phyloP scores from a whole-genome alignment of 1,140 invertebrate genomes.

The Calliphora vicina region DNA sequence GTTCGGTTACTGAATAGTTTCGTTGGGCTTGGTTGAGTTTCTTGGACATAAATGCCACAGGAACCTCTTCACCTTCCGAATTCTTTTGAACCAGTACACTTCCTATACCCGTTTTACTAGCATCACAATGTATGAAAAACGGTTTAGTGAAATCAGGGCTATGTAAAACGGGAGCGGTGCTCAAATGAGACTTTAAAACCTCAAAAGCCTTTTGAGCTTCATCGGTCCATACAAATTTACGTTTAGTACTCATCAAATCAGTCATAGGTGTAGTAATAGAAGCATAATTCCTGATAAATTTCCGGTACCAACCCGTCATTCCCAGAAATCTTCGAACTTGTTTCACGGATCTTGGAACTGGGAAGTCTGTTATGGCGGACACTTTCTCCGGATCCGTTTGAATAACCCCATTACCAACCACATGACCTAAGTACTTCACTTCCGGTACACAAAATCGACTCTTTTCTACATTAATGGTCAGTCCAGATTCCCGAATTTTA shows the following conservation, averaged over 20 bases:
- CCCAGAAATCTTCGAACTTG: slow-evolving; percentile 20
- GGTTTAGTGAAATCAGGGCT: no score
- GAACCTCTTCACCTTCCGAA: slow-evolving; percentile 35
- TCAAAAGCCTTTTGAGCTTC: slow-evolving; percentile 25
- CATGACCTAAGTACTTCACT: no score
- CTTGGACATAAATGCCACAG: slow-evolving; percentile 55
- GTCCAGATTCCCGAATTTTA: background rate
- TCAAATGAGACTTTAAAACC: background rate
- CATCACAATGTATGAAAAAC: no score
- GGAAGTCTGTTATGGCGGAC: slow-evolving; percentile 1
- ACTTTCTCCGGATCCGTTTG: slow-evolving; percentile 22
- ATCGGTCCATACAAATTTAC: background rate
- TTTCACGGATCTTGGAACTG: background rate
- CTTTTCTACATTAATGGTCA: no score
- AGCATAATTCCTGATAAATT: slow-evolving; percentile 7
- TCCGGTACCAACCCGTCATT: background rate
- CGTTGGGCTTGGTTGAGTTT: slow-evolving; percentile 2
- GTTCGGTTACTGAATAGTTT: slow-evolving; percentile 61
- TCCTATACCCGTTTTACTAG: no score
- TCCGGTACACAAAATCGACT: no score
- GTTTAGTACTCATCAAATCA: background rate
- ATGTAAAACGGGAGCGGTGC: no score
- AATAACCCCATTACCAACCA: no score
- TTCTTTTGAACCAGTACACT: no score
- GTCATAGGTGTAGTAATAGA: background rate